Conservation (phyloP, 1,140 invertebrate species). For the Zaprionus inermis region DNA sequence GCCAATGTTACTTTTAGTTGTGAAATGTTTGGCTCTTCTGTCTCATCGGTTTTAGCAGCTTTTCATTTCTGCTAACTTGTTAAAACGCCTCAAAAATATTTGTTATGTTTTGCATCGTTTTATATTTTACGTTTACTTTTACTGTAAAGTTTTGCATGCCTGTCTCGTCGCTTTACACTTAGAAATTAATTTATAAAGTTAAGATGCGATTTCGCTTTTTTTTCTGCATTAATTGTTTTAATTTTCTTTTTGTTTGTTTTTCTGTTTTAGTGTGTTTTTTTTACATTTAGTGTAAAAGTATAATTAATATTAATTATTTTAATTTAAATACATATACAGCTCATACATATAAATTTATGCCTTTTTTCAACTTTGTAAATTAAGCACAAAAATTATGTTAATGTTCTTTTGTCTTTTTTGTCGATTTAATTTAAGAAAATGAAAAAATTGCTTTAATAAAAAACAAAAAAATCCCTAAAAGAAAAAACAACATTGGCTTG, state of each 20-base stretch:
- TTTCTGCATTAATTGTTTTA: slow-evolving; percentile 31
- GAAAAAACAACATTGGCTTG: slow-evolving; percentile 10
- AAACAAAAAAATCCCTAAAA: slow-evolving; percentile 1
- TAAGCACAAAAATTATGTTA: slow-evolving; percentile 80
- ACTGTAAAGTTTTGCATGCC: slow-evolving; percentile 40
- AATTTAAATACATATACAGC: slow-evolving; percentile 80
- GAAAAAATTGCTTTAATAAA: slow-evolving; percentile 35
- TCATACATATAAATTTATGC: slow-evolving; percentile 78
- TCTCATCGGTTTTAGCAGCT: slow-evolving; percentile 26
- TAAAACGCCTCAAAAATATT: slow-evolving; percentile 81
- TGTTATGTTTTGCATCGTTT: slow-evolving; percentile 24
- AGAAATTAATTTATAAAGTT: slow-evolving; percentile 53
- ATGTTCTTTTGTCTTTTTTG: slow-evolving; percentile 67
- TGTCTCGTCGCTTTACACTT: slow-evolving; percentile 63
- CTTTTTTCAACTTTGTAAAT: slow-evolving; percentile 72
- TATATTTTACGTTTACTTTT: slow-evolving; percentile 4
- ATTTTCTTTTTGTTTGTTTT: slow-evolving; percentile 44
- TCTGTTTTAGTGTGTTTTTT: slow-evolving; percentile 55
- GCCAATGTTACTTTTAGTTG: slow-evolving; percentile 70
- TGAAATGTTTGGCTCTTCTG: slow-evolving; percentile 80
- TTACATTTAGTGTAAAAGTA: slow-evolving; percentile 81
- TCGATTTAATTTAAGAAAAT: slow-evolving; percentile 57
- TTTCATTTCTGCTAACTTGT: slow-evolving; percentile 46
- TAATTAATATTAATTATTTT: slow-evolving; percentile 70
- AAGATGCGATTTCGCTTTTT: slow-evolving; percentile 39